Evolutionary conservation across 2,888 invertebrate genomes (phyloP).

Genomic region (Andricus curvator): DNA sequence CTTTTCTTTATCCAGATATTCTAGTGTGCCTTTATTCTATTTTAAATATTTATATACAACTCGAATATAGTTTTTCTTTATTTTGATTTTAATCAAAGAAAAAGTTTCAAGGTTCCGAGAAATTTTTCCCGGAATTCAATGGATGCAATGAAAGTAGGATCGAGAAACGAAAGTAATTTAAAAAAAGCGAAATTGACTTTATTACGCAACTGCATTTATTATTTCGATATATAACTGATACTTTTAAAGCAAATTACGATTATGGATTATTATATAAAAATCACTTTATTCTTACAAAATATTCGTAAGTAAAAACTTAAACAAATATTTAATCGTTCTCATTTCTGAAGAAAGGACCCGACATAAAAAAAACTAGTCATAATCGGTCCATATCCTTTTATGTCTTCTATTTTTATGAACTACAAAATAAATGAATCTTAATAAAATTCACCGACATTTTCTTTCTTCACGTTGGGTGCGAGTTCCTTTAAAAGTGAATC

Average conservation of each 20-base stretch:
- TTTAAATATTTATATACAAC: not conserved
- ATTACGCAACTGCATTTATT: not conserved
- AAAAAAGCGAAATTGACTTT: not conserved
- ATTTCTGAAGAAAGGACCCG: not conserved
- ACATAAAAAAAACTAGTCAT: too few relatives aligned
- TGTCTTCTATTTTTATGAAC: too few relatives aligned
- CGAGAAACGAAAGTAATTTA: not conserved
- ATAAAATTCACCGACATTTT: too few relatives aligned
- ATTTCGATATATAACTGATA: not conserved
- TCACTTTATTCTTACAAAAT: too few relatives aligned
- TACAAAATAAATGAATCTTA: too few relatives aligned
- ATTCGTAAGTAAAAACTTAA: too few relatives aligned
- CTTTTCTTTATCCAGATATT: too few relatives aligned
- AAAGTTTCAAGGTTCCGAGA: not conserved
- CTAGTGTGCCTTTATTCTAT: too few relatives aligned
- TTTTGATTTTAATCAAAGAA: not conserved
- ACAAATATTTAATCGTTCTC: not conserved
- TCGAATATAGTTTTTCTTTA: not conserved
- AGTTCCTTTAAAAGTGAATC: not conserved
- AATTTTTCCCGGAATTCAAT: not conserved
- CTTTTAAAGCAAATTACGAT: not conserved
- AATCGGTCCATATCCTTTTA: too few relatives aligned
- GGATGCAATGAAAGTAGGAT: slow-evolving; percentile 16
- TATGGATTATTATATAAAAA: not conserved
- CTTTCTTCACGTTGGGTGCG: too few relatives aligned